Evolutionary conservation across 2,888 invertebrate genomes (phyloP), one percentile per base, ranked within the genome.

Genomic region (Graphium colonna): DNA sequence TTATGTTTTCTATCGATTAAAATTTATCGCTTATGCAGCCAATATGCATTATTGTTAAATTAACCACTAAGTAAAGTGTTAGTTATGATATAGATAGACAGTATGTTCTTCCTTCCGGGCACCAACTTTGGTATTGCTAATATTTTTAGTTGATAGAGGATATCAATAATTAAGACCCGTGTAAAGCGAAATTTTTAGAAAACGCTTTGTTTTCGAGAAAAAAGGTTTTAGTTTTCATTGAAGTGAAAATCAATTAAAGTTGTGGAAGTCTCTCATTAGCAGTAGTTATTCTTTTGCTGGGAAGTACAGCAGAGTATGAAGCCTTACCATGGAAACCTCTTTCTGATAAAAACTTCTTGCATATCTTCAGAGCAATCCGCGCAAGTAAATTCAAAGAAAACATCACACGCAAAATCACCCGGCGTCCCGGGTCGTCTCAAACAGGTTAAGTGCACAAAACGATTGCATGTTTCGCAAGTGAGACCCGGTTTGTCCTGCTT

Each of bases 381-480:
- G 65, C 96, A 96, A 1, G 91, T 92, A 55, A 93, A 94, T 59
- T 91, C 91, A 61, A 94, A 96, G 75, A 95, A 96, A 2, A 95
- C 91, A 86, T 96, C 96, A 8, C 95, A 94, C 0, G 91, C 71
- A 10, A 95, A 89, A 57, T 94, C 93, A 0, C 94, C 94, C 0
- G 95, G 95, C 0, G 94, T 92, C 8, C 92, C 91, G 0, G 92
- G 92, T 17, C 92, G 84, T 60, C 90, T 90, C 28, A 95, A 78
- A 68, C 96, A 96, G 17, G 84, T 79, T 12, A 93, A 73, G 69
- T 95, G 95, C 8, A 95, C 92, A 60, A 88, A 90, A 58, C 79
- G 75, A 4, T 83, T 71, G 67, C 95, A 95, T 28, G 70, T 78
- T 28, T 79, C 77, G 67, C 95, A 95, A 46, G 87, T 78, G 41